Evolutionary conservation across 2,888 invertebrate genomes (phyloP).

Genomic region (Sylvicola cinctus): DNA sequence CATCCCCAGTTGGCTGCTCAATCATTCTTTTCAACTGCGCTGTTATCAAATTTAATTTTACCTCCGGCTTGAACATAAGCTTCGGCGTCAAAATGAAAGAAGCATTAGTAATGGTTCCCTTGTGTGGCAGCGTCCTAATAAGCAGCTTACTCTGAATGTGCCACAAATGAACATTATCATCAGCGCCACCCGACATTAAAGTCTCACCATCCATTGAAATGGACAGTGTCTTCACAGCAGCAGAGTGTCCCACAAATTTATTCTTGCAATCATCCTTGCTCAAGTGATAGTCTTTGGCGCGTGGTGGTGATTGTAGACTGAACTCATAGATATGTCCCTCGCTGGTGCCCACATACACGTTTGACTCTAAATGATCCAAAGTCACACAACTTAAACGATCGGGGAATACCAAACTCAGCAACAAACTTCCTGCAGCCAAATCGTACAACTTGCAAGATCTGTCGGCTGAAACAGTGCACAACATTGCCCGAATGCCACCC

Average conservation of each 20-base stretch:
- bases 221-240: constrained; percentile 46
- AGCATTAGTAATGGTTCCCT: constrained; percentile 54
- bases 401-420: constrained; percentile 56
- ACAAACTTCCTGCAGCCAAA: constrained; percentile 39
- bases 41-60: constrained; percentile 33
- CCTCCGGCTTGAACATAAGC: constrained; percentile 35
- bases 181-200: constrained; percentile 56
- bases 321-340: constrained; percentile 51
- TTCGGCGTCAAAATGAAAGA: constrained; percentile 37
- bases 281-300: constrained; percentile 42
- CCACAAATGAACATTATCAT: constrained; percentile 59
- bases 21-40: constrained; percentile 41
- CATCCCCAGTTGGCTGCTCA: constrained; percentile 23
- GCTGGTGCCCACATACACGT: constrained; percentile 50
- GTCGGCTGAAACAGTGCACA: constrained; percentile 63
- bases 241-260: constrained; percentile 46
- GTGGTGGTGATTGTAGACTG: constrained; percentile 42
- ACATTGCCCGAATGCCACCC: constrained; percentile 43
- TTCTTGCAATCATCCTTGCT: constrained; percentile 28
- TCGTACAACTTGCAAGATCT: constrained; percentile 68
- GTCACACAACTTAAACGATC: constrained; percentile 43
- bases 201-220: constrained; percentile 49
- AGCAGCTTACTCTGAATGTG: constrained; percentile 57
- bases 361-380: constrained; percentile 46
- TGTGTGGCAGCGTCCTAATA: constrained; percentile 44